A percentile compares a stretch with the other conserved stretches of the same genome.
These are phyloP conservation scores for Hyposoter didymator DNA, from an alignment of 2,888 invertebrate genomes.

Conservation along the genomic window DNA sequence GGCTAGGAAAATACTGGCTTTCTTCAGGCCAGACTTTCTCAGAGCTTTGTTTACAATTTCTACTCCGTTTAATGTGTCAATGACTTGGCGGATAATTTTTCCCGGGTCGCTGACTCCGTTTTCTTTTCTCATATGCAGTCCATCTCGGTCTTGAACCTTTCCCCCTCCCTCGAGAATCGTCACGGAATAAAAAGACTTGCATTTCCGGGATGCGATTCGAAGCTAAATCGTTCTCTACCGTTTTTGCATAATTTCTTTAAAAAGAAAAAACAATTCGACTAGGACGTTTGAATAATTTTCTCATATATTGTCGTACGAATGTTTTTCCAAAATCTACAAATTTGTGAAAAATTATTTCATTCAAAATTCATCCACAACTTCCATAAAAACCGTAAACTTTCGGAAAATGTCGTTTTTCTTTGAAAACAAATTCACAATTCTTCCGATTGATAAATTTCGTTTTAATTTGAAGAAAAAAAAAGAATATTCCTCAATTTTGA, in stretches of 20 bases:
- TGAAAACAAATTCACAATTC: not conserved
- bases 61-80: slow-evolving; percentile 20
- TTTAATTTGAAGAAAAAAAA: not conserved
- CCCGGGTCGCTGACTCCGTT: slow-evolving; percentile 68
- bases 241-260: not conserved
- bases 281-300: not conserved
- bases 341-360: not conserved
- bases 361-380: not conserved
- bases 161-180: slow-evolving; percentile 18
- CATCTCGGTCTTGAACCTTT: slow-evolving; percentile 37
- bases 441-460: not conserved
- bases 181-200: slow-evolving; percentile 46
- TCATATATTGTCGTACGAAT: not conserved
- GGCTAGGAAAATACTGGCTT: not conserved
- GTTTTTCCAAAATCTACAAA: not conserved
- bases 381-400: not conserved
- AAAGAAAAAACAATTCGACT: not conserved
- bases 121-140: slow-evolving; percentile 62
- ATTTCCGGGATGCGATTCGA: slow-evolving; percentile 17
- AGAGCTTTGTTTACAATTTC: slow-evolving; percentile 7
- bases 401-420: not conserved
- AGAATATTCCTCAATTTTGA: not conserved
- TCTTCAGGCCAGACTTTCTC: not conserved
- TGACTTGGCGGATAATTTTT: slow-evolving; percentile 53
- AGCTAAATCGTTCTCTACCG: not conserved